A percentile compares a stretch with the other conserved stretches of the same genome.
Evolutionary conservation across 2,113 vertebrate genomes (phyloP).

Genomic region (Copsychus sechellarum): DNA sequence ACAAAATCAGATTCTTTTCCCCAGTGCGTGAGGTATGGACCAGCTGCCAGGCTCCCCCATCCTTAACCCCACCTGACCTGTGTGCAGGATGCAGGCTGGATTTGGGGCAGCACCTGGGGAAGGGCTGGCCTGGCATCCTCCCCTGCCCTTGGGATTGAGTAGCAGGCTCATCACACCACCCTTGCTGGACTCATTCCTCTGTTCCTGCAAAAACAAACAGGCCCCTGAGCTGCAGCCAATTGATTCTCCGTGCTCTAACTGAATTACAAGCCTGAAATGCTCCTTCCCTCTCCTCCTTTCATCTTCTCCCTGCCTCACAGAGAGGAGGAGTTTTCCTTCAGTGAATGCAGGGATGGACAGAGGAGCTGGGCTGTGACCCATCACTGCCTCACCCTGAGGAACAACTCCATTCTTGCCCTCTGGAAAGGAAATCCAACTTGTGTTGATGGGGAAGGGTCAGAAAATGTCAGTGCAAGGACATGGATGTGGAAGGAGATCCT

Average conservation of each 20-base stretch:
- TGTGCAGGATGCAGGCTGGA: background rate
- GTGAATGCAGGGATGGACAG: background rate
- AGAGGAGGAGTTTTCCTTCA: background rate
- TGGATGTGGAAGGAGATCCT: background rate
- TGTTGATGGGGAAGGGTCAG: background rate
- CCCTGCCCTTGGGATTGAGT: background rate
- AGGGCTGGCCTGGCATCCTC: background rate
- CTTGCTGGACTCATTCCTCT: background rate
- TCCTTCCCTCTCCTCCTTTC: conserved; percentile 23
- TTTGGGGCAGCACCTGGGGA: background rate
- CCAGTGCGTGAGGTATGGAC: accelerated
- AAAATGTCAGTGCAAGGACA: background rate
- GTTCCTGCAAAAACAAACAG: conserved; percentile 35
- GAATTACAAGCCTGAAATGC: conserved; percentile 64
- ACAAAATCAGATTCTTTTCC: background rate
- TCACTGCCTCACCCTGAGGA: background rate
- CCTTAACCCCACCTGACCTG: background rate
- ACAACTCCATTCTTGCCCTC: background rate
- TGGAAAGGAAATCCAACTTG: background rate
- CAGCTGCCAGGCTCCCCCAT: accelerated
- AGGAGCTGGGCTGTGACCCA: background rate
- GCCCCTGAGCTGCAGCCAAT: conserved; percentile 23
- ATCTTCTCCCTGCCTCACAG: background rate
- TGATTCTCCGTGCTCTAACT: conserved; percentile 21
- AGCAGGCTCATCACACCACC: accelerated